Conservation (phyloP, 2,888 invertebrate genomes). For the Drosophila helvetica region DNA sequence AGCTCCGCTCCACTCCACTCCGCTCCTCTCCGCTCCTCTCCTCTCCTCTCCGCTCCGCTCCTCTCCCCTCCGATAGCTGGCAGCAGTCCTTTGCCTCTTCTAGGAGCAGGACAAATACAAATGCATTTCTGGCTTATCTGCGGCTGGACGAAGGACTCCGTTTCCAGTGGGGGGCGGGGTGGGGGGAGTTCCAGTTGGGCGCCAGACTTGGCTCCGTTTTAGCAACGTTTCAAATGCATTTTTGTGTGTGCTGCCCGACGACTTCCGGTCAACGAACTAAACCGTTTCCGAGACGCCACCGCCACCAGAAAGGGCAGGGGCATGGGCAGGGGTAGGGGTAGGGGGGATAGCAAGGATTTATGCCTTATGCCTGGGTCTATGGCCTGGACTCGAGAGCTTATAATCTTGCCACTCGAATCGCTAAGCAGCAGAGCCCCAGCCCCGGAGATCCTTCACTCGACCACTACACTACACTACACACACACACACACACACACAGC, state of each 20-base stretch:
- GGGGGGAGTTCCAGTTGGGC: not conserved
- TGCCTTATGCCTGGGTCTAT: slow-evolving; percentile 45
- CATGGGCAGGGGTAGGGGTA: not conserved
- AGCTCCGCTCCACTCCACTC: slow-evolving; percentile 23
- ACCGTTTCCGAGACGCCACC: slow-evolving; percentile 57
- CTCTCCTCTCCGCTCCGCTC: too few relatives aligned
- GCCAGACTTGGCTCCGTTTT: slow-evolving; percentile 37
- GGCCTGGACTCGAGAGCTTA: slow-evolving; percentile 55
- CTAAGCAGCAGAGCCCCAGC: slow-evolving; percentile 55
- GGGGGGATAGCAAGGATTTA: slow-evolving; percentile 52
- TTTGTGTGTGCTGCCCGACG: slow-evolving; percentile 32
- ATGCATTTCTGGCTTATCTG: slow-evolving; percentile 59
- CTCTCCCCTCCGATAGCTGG: slow-evolving; percentile 17
- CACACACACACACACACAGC: too few relatives aligned
- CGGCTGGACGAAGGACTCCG: too few relatives aligned
- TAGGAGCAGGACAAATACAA: slow-evolving; percentile 58
- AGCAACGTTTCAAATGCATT: slow-evolving; percentile 45
- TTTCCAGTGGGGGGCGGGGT: too few relatives aligned
- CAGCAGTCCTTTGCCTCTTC: not conserved
- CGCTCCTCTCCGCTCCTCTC: slow-evolving; percentile 26
- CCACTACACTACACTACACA: too few relatives aligned
- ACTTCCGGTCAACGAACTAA: slow-evolving; percentile 73
- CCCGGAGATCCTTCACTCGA: too few relatives aligned
- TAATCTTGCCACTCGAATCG: slow-evolving; percentile 74
- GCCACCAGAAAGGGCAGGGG: too few relatives aligned